Base-by-base conservation (phyloP, 2,888 invertebrate genomes). In the Deilephila porcellus region DNA sequence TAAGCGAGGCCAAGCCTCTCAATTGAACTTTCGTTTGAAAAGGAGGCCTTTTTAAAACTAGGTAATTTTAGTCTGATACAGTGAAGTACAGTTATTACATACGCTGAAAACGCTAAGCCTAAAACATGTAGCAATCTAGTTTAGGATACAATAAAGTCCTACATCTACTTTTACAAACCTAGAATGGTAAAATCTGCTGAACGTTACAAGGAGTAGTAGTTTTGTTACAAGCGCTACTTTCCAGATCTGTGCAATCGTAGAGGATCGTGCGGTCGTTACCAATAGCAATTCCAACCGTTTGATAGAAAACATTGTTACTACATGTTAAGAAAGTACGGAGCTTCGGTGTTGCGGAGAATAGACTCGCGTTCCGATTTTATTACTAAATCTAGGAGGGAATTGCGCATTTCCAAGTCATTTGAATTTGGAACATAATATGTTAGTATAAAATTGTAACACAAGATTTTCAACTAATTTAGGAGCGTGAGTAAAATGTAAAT, bases 171-270 rank as follows among this genome's bases (percentile, higher is more conserved):
- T 19, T n/a, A 19, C 5, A 56, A 56, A 56, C 17, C 29, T 62
- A 25, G 25, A 62, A 17, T 17, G 62, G 14, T 62, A 25, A 29
- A 62, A 29, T 62, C 20, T n/a, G 45, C 25, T 67, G 67, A 37
- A 67, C n/a, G 4, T 67, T 25, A 32, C 45, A 67, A 67, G 67
- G 67, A 52, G 20, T 37, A 45, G 67, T 62, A 29, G 70, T 14
- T 70, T 70, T 25, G 29, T 25, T 17, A 29, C 45, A n/a, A 20
- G 5, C 64, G 25, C 73, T 73, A 70, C 20, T 67, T 70, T 67
- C 64, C 72, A 63, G 78, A 82, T 82, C 85, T 83, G 82, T 84
- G 85, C 82, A 85, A 85, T 86, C 82, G 82, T 78, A 78, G 77
- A 73, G 74, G 78, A 80, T 83, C 84, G 86, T 84, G 83, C 76